phyloP scores from a whole-genome alignment of 2,797 vertebrate genomes.

The Centroberyx gerrardi region DNA sequence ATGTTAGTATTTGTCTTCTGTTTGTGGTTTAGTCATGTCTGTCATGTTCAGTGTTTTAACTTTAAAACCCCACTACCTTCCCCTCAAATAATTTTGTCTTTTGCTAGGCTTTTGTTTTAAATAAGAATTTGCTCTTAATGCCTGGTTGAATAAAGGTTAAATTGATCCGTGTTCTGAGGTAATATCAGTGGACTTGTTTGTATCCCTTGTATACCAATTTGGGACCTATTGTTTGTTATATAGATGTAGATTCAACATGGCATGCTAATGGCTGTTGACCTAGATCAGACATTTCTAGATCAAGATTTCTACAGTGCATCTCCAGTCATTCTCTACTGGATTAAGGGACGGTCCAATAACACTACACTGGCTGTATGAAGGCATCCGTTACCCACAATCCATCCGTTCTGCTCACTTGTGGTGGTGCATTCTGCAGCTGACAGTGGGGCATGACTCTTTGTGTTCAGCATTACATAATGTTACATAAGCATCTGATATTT shows the following conservation, averaged over 20 bases:
- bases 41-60: too few relatives aligned
- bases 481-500: constrained; percentile 13
- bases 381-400: constrained; percentile 18
- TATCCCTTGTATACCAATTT: too few relatives aligned
- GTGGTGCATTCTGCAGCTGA: constrained; percentile 1
- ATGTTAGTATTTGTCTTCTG: constrained; percentile 12
- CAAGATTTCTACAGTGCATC: constrained; percentile 24
- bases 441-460: constrained; percentile 1
- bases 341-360: constrained; percentile 33
- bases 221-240: too few relatives aligned
- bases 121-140: too few relatives aligned
- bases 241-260: constrained; percentile 21
- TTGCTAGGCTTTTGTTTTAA: too few relatives aligned
- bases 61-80: too few relatives aligned
- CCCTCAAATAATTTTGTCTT: too few relatives aligned
- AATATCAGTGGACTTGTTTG: too few relatives aligned
- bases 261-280: constrained; percentile 39
- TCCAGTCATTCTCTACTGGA: neutral
- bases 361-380: constrained; percentile 19
- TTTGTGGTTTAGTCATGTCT: neutral
- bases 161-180: too few relatives aligned
- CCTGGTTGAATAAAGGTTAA: too few relatives aligned
- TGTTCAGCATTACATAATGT: constrained; percentile 38
- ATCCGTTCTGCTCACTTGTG: constrained; percentile 22
- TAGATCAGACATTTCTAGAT: constrained; percentile 45